Evolutionary conservation across 1,140 invertebrate genomes (phyloP).

Genomic region (Parasteatoda tepidariorum): DNA sequence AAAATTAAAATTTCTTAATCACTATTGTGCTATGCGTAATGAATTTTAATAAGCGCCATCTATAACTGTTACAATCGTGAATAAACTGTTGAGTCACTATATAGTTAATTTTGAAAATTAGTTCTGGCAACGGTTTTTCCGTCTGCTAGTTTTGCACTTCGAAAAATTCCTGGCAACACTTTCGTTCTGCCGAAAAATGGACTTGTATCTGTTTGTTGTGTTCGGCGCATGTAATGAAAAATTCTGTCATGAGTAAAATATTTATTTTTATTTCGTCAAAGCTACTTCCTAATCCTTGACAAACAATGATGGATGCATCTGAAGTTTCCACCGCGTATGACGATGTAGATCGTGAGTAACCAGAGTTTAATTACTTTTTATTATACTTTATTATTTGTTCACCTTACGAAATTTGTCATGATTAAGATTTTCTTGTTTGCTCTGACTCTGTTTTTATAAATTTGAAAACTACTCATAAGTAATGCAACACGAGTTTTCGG

Average conservation of each 20-base stretch:
- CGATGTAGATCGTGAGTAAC: constrained; percentile 45
- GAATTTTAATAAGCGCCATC: no score
- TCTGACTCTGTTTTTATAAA: neutral
- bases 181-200: constrained; percentile 49
- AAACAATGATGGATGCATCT: constrained; percentile 20
- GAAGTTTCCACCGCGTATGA: constrained; percentile 30
- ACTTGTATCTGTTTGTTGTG: constrained; percentile 48
- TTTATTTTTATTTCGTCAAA: neutral
- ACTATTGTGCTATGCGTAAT: no score
- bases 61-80: no score
- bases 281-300: neutral
- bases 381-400: neutral
- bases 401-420: neutral
- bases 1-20: no score
- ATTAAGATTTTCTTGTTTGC: neutral
- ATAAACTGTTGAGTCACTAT: no score
- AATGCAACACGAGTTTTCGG: neutral
- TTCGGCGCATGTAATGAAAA: neutral
- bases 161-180: constrained; percentile 44
- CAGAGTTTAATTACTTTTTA: no score
- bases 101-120: no score
- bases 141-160: neutral
- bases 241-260: neutral
- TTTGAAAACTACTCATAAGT: neutral
- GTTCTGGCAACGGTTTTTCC: neutral